Percentiles rank a stretch among this genome's conserved stretches.
Conservation (phyloP, 2,888 invertebrate species). For the Dorcus hopei region DNA sequence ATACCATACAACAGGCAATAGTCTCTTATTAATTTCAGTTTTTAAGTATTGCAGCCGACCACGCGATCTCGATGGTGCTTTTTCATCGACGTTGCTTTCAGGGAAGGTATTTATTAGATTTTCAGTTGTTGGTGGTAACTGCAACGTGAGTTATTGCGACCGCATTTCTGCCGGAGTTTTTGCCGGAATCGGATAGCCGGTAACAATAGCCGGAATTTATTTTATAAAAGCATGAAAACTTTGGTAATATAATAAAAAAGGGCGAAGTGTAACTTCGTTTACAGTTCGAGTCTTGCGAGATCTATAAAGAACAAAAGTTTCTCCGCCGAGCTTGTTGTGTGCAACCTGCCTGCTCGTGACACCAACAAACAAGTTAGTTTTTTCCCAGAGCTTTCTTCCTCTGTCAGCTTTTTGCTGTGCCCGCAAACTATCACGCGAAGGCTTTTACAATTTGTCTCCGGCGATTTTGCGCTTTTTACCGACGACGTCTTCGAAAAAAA, state of each 20-base stretch:
- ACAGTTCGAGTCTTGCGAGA: slow-evolving; percentile 21
- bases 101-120: too few species aligned
- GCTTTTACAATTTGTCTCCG: too few species aligned
- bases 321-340: slow-evolving; percentile 25
- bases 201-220: slow-evolving; percentile 10
- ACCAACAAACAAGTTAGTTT: slow-evolving; percentile 30
- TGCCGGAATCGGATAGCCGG: background rate
- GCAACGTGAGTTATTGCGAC: too few species aligned
- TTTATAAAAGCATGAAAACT: slow-evolving; percentile 21
- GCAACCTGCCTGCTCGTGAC: slow-evolving; percentile 23
- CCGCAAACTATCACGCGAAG: background rate
- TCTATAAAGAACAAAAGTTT: slow-evolving; percentile 27
- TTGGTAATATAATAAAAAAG: slow-evolving; percentile 31
- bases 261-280: slow-evolving; percentile 25
- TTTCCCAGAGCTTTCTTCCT: slow-evolving; percentile 18
- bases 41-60: too few species aligned
- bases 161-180: background rate
- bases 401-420: slow-evolving; percentile 19
- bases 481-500: too few species aligned
- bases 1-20: too few species aligned
- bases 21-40: too few species aligned
- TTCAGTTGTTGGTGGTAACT: too few species aligned
- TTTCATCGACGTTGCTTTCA: too few species aligned
- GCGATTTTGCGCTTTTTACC: too few species aligned
- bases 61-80: too few species aligned